Evolutionary conservation across 2,888 invertebrate species (phyloP), one percentile per base, ranked within the genome.

Genomic region (Mesorhabditis spiculigera): DNA sequence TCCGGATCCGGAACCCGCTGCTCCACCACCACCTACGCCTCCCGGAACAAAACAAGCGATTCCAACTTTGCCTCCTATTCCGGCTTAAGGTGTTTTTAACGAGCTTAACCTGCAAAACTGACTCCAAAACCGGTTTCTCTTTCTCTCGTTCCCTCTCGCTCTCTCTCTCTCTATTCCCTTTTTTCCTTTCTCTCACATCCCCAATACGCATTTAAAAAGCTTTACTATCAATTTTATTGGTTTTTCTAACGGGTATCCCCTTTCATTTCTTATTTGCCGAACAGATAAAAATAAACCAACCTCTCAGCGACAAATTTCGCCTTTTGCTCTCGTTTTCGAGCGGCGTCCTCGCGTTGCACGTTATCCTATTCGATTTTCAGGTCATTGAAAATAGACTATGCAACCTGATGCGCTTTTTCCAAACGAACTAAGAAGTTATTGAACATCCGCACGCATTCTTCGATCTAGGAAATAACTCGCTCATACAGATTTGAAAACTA

Each of bases 331-430:
- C 58, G 8, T n/a, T 50, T 50, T 50, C 58, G 58, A 50, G 58
- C 58, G 58, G 10, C n/a, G 10, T 50, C 58, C n/a, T 50, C 58
- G 10, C 58, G 8, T 50, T 50, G 58, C 58, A 50, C 8, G n/a
- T 50, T 50, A 13, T 50, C 58, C 58, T 50, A n/a, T 2, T 13
- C 8, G n/a, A 10, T 13, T 50, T 50, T 10, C 58, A 10, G 8
- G n/a, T 50, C n/a, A 50, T n/a, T 10, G n/a, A 50, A 13, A n/a
- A 50, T 50, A 13, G 10, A 13, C n/a, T 50, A 10, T 50, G 28
- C 58, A 50, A 50, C 58, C 58, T 50, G 58, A 50, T 50, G 58
- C 58, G 58, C 58, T 50, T 50, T 50, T 50, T 50, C 58, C 8
- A 50, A n/a, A 13, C 58, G 58, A 10, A 50, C 8, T n/a, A 50